A percentile compares a stretch with the other conserved stretches of the same genome.
Evolutionary conservation across 2,797 vertebrate species (phyloP).

Genomic region (Atherinosoma microstoma): DNA sequence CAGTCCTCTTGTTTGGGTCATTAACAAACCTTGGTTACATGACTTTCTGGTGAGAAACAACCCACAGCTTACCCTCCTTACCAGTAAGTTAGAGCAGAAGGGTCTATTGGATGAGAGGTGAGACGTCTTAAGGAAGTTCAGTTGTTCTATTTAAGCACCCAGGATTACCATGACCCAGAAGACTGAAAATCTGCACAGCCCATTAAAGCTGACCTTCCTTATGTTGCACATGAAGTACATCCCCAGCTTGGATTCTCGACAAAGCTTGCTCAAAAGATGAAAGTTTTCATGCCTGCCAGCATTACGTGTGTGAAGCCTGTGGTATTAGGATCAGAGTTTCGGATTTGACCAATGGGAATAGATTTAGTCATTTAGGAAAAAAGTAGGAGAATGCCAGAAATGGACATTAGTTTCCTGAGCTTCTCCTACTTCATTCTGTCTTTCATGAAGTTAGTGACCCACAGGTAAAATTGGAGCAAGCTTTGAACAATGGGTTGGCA

Average conservation of each 20-base stretch:
- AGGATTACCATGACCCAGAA: slow-evolving; percentile 3
- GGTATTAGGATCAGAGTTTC: slow-evolving; percentile 4
- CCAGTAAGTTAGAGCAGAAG: neutral
- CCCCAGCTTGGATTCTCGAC: slow-evolving; percentile 7
- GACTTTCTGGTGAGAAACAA: neutral
- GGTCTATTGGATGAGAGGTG: neutral
- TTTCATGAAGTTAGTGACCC: slow-evolving; percentile 5
- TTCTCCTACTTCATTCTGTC: neutral
- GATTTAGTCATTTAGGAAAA: slow-evolving; percentile 13
- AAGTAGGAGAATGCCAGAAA: slow-evolving; percentile 3
- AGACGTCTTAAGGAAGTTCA: slow-evolving; percentile 2
- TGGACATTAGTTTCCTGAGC: neutral
- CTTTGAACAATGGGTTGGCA: slow-evolving; percentile 3
- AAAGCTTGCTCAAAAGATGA: neutral
- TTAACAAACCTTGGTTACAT: neutral
- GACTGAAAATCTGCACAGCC: neutral
- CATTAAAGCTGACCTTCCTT: slow-evolving; percentile 19
- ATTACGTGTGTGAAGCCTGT: neutral
- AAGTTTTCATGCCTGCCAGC: neutral
- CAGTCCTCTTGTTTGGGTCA: neutral
- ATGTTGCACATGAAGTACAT: slow-evolving; percentile 1
- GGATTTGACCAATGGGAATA: neutral
- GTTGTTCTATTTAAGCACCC: slow-evolving; percentile 5
- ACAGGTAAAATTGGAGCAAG: neutral
- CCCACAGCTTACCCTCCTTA: no score